Base-by-base conservation (phyloP, 2,888 invertebrate genomes). In the Craniophora ligustri region DNA sequence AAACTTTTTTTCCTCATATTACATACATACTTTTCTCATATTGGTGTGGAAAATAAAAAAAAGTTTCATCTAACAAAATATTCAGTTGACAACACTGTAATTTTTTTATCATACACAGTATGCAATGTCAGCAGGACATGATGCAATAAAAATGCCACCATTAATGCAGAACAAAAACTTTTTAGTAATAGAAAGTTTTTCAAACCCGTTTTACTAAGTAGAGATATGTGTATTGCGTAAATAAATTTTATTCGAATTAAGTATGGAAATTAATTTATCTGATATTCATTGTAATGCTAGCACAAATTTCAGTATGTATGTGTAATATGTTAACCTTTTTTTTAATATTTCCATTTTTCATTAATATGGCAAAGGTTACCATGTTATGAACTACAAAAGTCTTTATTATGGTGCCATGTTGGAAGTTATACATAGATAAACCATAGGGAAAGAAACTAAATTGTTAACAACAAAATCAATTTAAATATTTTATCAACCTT, bases 401-500 rank as follows among this genome's bases (percentile, higher is more conserved):
- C 30, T 50, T 35, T 31, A 19, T 5, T 35, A 40, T 7, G 31
- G 40, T 38, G 15, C 15, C n/a, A 26, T 18, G 11, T 10, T 34
- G 15, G 5, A 47, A 36, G 19, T 39, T 35, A 54, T 51, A 41
- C 34, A 18, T 10, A 13, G 16, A 42, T 11, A 19, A 38, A 23
- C 15, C 7, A 41, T 10, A 18, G 19, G 19, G 23, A 66, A 49
- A 38, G 15, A 41, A 13, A 30, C 10, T 5, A 44, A 13, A 45
- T 45, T 71, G 56, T 76, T 76, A 71, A 71, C 60, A 38, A 35
- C n/a, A 51, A 30, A 44, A 31, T 44, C 6, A 32, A 5, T 44
- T 49, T 62, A 63, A n/a, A n/a, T n/a, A n/a, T 64, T 65, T 57
- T 49, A 45, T 11, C 26, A 60, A 35, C 53, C 66, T 70, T 56